phyloP scores from a whole-genome alignment of 2,888 invertebrate species.

The Hirtodrosophila alboralis region DNA sequence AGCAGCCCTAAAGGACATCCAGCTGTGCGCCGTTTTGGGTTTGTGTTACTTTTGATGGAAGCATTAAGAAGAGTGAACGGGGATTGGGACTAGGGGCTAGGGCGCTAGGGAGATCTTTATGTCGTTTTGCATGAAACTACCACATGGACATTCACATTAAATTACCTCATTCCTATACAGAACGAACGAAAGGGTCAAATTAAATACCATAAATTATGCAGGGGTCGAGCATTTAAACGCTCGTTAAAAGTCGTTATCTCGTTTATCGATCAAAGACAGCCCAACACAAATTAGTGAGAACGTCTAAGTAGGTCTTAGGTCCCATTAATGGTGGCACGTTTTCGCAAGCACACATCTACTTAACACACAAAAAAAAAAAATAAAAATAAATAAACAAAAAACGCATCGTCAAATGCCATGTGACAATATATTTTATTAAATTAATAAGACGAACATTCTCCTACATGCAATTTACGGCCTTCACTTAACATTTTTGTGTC shows the following conservation, averaged over 20 bases:
- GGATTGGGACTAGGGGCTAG: too few relatives aligned
- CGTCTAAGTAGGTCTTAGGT: not conserved
- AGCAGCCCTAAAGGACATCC: slow-evolving; percentile 8
- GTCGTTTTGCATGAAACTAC: too few relatives aligned
- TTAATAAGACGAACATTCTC: slow-evolving; percentile 33
- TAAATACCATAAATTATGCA: slow-evolving; percentile 62
- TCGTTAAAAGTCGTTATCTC: slow-evolving; percentile 52
- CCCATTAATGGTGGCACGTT: slow-evolving; percentile 26
- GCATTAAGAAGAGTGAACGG: too few relatives aligned
- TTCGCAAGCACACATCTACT: slow-evolving; percentile 20
- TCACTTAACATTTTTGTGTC: slow-evolving; percentile 42
- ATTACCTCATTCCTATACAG: slow-evolving; percentile 2
- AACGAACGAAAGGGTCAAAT: slow-evolving; percentile 59
- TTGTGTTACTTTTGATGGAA: not conserved
- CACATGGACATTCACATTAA: too few relatives aligned
- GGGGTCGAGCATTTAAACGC: slow-evolving; percentile 57
- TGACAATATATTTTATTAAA: slow-evolving; percentile 66
- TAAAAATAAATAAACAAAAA: not conserved
- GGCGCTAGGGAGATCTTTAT: too few relatives aligned
- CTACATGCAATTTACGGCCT: slow-evolving; percentile 41
- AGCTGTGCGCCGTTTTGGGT: not conserved
- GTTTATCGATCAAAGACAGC: slow-evolving; percentile 24
- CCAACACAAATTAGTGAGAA: slow-evolving; percentile 26
- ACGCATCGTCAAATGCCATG: slow-evolving; percentile 3
- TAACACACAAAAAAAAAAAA: not conserved